phyloP scores from a whole-genome alignment of 2,888 invertebrate genomes.

The Ernsta delagoae region DNA sequence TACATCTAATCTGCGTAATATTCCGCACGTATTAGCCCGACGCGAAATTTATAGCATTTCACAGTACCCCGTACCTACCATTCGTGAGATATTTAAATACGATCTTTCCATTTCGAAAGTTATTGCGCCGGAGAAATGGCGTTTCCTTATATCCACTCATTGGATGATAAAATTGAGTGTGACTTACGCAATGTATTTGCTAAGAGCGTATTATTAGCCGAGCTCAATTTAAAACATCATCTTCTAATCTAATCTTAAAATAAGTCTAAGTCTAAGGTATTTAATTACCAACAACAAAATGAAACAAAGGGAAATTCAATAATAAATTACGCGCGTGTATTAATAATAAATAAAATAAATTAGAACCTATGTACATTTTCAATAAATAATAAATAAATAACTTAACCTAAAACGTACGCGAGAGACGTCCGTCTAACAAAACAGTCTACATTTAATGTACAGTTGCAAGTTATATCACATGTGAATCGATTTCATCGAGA shows the following conservation, averaged over 20 bases:
- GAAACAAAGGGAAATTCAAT: conserved; percentile 55
- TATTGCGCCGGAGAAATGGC: conserved; percentile 28
- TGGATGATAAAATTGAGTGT: conserved; percentile 31
- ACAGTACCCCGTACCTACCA: conserved; percentile 17
- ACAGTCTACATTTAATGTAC: conserved; percentile 25
- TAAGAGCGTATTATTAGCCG: neutral
- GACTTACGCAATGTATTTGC: conserved; percentile 22
- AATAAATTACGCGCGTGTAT: conserved; percentile 70
- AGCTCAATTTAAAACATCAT: conserved; percentile 5
- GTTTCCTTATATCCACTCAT: conserved; percentile 28
- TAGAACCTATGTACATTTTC: conserved; percentile 59
- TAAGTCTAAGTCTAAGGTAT: neutral
- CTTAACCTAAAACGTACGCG: conserved; percentile 50
- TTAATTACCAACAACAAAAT: conserved; percentile 45
- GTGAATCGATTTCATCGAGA: conserved; percentile 49
- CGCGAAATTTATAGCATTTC: conserved; percentile 33
- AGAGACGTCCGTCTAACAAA: conserved; percentile 45
- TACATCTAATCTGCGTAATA: conserved; percentile 36
- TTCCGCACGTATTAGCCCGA: conserved; percentile 32
- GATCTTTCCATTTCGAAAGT: conserved; percentile 35
- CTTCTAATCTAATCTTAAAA: conserved; percentile 1
- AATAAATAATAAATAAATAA: conserved; percentile 49
- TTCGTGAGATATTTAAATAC: conserved; percentile 33
- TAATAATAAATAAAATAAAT: conserved; percentile 64
- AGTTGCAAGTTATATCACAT: conserved; percentile 21